These are phyloP conservation scores for Petrophora chlorosata DNA, from an alignment of 2,888 invertebrate species.

Conservation along the genomic window DNA sequence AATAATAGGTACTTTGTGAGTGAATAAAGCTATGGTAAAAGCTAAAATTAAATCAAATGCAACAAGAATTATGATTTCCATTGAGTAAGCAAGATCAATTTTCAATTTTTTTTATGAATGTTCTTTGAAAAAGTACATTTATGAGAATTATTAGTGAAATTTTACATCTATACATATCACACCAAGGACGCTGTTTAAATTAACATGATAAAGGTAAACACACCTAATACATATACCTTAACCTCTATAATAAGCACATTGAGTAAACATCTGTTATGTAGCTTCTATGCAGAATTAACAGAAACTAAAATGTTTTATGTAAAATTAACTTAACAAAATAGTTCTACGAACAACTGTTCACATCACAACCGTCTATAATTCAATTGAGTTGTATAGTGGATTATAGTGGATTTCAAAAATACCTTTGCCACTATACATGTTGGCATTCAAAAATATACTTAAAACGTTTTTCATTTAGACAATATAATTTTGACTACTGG, in stretches of 20 bases:
- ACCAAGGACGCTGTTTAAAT: slow-evolving; percentile 20
- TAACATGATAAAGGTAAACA: slow-evolving; percentile 25
- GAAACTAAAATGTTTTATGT: slow-evolving; percentile 10
- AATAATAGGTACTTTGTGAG: slow-evolving; percentile 28
- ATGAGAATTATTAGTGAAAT: slow-evolving; percentile 25
- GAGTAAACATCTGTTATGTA: slow-evolving; percentile 14
- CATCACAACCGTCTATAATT: slow-evolving; percentile 78
- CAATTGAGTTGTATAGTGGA: slow-evolving; percentile 59
- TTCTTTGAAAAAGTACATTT: slow-evolving; percentile 23
- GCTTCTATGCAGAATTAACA: slow-evolving; percentile 5
- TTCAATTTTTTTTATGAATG: slow-evolving; percentile 5
- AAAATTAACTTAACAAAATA: slow-evolving; percentile 28
- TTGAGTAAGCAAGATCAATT: neutral
- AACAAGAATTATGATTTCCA: slow-evolving; percentile 18
- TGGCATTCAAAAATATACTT: slow-evolving; percentile 52
- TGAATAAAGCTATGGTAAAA: slow-evolving; percentile 30
- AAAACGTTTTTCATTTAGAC: slow-evolving; percentile 41
- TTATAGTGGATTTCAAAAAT: slow-evolving; percentile 59
- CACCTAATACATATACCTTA: slow-evolving; percentile 18
- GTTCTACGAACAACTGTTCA: slow-evolving; percentile 45
- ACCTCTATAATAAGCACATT: slow-evolving; percentile 1
- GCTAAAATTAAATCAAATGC: slow-evolving; percentile 42
- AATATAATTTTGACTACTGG: slow-evolving; percentile 51
- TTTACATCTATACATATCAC: slow-evolving; percentile 31
- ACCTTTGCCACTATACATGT: slow-evolving; percentile 44